Evolutionary conservation across 2,113 vertebrate genomes (phyloP), one percentile per base, ranked within the genome.

Genomic region (Lontra canadensis): DNA sequence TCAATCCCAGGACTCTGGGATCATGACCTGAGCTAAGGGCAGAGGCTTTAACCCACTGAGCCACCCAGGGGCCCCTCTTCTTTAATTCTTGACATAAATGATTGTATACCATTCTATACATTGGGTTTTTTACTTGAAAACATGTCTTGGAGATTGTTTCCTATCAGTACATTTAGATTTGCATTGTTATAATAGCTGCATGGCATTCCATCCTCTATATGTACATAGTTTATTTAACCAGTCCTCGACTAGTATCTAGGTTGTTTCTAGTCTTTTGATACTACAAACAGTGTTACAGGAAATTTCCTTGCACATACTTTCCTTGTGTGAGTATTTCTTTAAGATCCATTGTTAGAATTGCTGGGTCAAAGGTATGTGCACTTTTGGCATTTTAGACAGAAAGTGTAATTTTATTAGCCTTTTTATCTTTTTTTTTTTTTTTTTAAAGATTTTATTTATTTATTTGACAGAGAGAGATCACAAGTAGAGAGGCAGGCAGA

Each of bases 351-450:
- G 39, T 88, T 96, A 84, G 44, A 95, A 76, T 80, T 88, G 18
- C 42, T 85, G 25, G 9, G 55, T 81, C 87, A 96, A 69, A 61
- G 20, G n/a, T 61, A 42, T 79, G 13, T 76, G 71, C 59, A 49
- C 44, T 95, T 94, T 78, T 83, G 34, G 92, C 69, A n/a, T 73
- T 88, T 69, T 82, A 88, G 52, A 73, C 4, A 84, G 78, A 93
- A 90, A 88, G n/a, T 97, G 7, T 94, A 79, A 67, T 71, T 84
- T 93, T 26, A 80, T 85, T 86, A 67, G n/a, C 44, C 36, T 79
- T 86, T 92, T 88, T 78, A 79, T 93, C n/a, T 18, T 42, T 44
- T 57, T 18, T 25, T 26, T n/a, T n/a, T 29, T 47, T 69, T 49
- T 49, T 36, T 67, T 65, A 1, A 76, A 47, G 74, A 47, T 47